phyloP scores from a whole-genome alignment of 92 coral and sea anemone genomes.

The Umimayanthus chanpuru region DNA sequence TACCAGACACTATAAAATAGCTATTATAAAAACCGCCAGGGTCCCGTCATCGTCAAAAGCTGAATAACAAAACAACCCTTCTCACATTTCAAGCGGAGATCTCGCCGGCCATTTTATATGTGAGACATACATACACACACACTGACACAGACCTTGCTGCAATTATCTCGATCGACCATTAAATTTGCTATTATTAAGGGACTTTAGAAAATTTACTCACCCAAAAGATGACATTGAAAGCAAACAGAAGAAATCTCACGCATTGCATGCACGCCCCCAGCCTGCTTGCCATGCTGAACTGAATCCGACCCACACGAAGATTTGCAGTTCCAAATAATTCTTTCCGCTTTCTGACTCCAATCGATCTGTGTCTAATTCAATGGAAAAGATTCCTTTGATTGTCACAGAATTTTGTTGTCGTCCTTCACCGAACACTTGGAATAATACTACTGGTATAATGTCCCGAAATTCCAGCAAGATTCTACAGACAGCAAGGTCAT shows the following conservation, averaged over 20 bases:
- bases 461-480: background rate
- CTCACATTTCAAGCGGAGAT: background rate
- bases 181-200: background rate
- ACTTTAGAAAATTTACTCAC: slow-evolving; percentile 57
- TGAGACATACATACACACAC: background rate
- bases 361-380: background rate
- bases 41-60: no score
- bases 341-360: background rate
- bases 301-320: background rate
- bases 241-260: slow-evolving; percentile 74
- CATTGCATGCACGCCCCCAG: slow-evolving; percentile 93
- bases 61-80: background rate
- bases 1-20: no score
- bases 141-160: background rate
- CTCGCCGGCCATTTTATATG: background rate
- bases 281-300: slow-evolving; percentile 46
- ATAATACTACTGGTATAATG: background rate
- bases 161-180: background rate
- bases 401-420: background rate
- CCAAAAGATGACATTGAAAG: slow-evolving; percentile 85
- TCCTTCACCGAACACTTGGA: background rate
- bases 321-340: background rate
- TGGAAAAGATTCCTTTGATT: background rate
- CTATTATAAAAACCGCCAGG: no score
- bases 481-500: background rate